A percentile compares a stretch with the other conserved stretches of the same genome.
These are phyloP conservation scores for Sitophilus oryzae DNA, from an alignment of 1,140 invertebrate species.

Conservation along the genomic window DNA sequence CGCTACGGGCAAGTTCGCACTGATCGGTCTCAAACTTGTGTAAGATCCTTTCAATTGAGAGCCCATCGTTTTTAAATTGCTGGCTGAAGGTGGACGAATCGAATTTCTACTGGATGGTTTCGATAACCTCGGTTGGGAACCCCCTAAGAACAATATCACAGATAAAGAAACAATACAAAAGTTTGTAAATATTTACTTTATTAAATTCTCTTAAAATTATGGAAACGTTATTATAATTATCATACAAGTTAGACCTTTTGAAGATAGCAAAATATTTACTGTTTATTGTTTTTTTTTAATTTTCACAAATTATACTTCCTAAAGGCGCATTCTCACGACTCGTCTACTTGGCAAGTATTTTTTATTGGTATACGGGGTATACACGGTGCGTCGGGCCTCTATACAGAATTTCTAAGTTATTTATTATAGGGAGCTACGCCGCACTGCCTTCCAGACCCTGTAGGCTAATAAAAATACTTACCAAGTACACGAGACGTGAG, in stretches of 20 bases:
- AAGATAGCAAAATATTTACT: no score
- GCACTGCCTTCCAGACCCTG: neutral
- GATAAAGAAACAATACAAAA: neutral
- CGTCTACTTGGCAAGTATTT: no score
- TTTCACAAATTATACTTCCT: no score
- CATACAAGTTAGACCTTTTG: neutral
- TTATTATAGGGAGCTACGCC: no score
- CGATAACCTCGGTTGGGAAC: constrained; percentile 16
- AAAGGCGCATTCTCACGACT: no score
- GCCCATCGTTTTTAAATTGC: constrained; percentile 36
- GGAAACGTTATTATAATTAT: neutral
- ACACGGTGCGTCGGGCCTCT: no score
- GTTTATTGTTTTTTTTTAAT: no score
- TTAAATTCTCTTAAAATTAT: no score
- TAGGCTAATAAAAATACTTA: no score
- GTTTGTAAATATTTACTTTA: neutral
- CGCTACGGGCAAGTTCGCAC: constrained; percentile 32
- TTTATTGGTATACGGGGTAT: no score
- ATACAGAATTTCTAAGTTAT: no score
- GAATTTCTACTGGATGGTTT: constrained; percentile 5
- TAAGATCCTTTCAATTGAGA: constrained; percentile 35
- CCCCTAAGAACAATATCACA: neutral
- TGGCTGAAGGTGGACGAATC: constrained; percentile 7
- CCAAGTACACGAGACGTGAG: no score
- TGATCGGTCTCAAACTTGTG: constrained; percentile 36